Evolutionary conservation across 2,888 invertebrate genomes (phyloP).

Genomic region (Cactoblastis cactorum): DNA sequence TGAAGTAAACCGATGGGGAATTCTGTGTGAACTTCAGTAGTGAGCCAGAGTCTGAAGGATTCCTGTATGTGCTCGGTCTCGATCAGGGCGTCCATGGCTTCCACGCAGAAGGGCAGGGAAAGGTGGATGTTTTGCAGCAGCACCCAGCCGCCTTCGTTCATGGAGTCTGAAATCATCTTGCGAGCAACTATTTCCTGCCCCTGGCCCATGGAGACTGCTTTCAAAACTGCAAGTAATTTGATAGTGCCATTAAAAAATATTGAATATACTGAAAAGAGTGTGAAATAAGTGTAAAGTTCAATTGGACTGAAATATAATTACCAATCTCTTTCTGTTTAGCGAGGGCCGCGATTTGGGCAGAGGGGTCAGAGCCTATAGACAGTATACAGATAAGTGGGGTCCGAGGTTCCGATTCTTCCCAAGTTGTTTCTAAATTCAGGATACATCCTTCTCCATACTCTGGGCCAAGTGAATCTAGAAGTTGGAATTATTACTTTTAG

Average conservation of each 20-base stretch:
- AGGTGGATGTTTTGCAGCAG: conserved; percentile 97
- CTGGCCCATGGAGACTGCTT: conserved; percentile 98
- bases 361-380: conserved; percentile 97
- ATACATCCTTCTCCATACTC: conserved; percentile 96
- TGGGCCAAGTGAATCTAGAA: conserved; percentile 87
- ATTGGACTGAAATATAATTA: too few relatives aligned
- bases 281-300: not conserved
- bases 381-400: conserved; percentile 95
- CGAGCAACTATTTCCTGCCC: conserved; percentile 94
- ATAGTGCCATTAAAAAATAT: conserved; percentile 1
- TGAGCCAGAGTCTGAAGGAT: conserved; percentile 94
- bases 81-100: conserved; percentile 92
- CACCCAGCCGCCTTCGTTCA: conserved; percentile 93
- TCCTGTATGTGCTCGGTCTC: conserved; percentile 91
- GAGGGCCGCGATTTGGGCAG: conserved; percentile 92
- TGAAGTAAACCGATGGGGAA: conserved; percentile 94
- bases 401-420: conserved; percentile 92
- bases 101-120: conserved; percentile 95
- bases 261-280: not conserved
- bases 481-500: not conserved
- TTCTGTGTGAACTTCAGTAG: conserved; percentile 94
- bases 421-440: conserved; percentile 93
- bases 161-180: conserved; percentile 88
- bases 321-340: conserved; percentile 92
- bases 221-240: conserved; percentile 76